A percentile compares a stretch with the other conserved stretches of the same genome.
Conservation (phyloP, 2,888 invertebrate species). For the Cyaniris semiargus region DNA sequence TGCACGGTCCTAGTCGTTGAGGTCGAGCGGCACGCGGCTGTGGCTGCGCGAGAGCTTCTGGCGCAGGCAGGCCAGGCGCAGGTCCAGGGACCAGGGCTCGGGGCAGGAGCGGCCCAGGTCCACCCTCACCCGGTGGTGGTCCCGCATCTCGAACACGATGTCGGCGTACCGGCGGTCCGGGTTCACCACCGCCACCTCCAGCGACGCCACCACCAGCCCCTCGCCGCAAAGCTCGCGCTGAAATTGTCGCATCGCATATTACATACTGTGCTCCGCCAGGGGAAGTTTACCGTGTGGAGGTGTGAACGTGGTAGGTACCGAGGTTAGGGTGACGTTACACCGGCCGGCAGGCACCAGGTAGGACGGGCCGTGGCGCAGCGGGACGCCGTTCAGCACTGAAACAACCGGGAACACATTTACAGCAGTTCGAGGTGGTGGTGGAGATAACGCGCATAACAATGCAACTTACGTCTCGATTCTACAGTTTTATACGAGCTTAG, state of each 20-base stretch:
- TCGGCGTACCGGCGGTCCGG: not conserved
- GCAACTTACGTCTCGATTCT: not conserved
- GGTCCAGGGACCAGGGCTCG: not conserved
- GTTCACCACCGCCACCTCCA: not conserved
- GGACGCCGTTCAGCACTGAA: conserved; percentile 1
- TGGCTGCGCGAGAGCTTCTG: conserved; percentile 8
- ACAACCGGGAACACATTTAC: not conserved
- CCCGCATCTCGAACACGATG: not conserved
- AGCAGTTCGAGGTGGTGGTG: not conserved
- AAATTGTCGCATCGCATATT: not conserved
- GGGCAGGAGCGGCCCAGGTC: not conserved
- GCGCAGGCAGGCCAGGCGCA: conserved; percentile 16
- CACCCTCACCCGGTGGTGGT: not conserved
- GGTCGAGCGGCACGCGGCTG: conserved; percentile 1
- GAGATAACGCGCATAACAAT: not conserved
- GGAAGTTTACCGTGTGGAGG: not conserved
- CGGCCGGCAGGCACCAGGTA: conserved; percentile 15
- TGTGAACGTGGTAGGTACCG: not conserved
- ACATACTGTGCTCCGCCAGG: not conserved
- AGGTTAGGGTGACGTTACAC: conserved; percentile 9
- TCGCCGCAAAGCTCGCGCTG: not conserved
- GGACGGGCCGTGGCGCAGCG: not conserved
- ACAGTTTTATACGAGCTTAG: not conserved
- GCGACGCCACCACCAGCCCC: conserved; percentile 9
- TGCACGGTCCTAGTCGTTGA: not conserved